Conservation (phyloP, 2,113 vertebrate genomes). For the Lophius piscatorius region DNA sequence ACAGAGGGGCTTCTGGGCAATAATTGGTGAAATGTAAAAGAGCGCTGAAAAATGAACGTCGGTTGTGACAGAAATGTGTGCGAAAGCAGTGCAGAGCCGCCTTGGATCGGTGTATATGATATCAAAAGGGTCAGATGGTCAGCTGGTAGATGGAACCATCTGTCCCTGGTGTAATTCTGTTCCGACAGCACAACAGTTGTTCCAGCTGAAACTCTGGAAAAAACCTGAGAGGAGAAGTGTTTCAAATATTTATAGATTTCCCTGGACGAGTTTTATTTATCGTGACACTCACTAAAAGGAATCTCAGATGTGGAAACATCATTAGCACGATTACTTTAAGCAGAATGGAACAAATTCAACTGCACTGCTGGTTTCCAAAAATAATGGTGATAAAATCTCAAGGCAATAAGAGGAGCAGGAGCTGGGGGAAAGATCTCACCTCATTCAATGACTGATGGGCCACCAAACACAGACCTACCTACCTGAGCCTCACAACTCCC, state of each 20-base stretch:
- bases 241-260: conserved; percentile 47
- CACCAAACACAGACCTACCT: too few relatives aligned
- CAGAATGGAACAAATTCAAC: conserved; percentile 14
- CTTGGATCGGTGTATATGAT: neutral
- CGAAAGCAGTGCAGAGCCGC: too few relatives aligned
- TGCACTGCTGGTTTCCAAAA: conserved; percentile 16
- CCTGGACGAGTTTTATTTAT: conserved; percentile 22
- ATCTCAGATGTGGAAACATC: conserved; percentile 36
- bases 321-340: conserved; percentile 27
- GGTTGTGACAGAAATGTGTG: too few relatives aligned
- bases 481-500: too few relatives aligned
- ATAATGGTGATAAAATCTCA: neutral
- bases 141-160: conserved; percentile 11
- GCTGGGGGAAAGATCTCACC: neutral
- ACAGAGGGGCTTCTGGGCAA: too few relatives aligned
- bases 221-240: conserved; percentile 12
- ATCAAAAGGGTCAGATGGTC: neutral
- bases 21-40: too few relatives aligned
- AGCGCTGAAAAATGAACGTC: too few relatives aligned
- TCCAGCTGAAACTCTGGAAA: neutral
- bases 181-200: conserved; percentile 13
- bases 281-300: conserved; percentile 10
- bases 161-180: neutral
- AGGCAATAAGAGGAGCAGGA: conserved; percentile 1
- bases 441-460: too few relatives aligned